Evolutionary conservation across 2,888 invertebrate genomes (phyloP).

Genomic region (Dorcus parallelipipedus): DNA sequence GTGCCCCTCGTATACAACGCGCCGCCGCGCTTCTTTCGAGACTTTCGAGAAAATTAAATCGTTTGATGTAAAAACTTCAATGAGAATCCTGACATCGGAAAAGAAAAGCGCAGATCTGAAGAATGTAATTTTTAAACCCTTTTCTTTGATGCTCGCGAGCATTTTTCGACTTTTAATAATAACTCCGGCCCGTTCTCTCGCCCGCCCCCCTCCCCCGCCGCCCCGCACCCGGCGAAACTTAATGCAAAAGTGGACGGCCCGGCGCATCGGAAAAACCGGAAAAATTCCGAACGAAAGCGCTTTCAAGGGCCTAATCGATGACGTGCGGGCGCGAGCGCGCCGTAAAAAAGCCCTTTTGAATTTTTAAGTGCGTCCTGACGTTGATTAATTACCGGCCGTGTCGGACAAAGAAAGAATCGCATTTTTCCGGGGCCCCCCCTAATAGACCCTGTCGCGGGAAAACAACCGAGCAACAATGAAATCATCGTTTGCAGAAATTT

Average conservation of each 20-base stretch:
- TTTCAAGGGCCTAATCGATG: constrained; percentile 26
- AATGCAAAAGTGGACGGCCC: constrained; percentile 15
- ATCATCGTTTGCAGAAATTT: neutral
- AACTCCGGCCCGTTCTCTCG: neutral
- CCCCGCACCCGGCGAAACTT: neutral
- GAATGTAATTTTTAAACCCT: neutral
- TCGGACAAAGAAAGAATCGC: constrained; percentile 5
- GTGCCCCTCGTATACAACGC: neutral
- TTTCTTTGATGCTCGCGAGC: neutral
- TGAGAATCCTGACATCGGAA: neutral
- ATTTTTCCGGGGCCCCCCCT: neutral
- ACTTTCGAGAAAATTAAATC: neutral
- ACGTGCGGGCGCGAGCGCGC: constrained; percentile 24
- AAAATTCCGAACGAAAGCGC: constrained; percentile 32
- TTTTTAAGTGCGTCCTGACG: constrained; percentile 43
- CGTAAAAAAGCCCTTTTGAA: constrained; percentile 33
- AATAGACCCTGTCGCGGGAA: neutral
- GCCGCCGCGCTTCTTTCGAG: neutral
- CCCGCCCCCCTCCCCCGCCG: neutral
- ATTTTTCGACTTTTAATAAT: neutral
- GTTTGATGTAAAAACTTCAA: neutral
- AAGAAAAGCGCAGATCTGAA: neutral
- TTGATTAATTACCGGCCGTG: constrained; percentile 38
- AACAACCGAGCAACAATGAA: neutral
- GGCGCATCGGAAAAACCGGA: constrained; percentile 27